phyloP scores from a whole-genome alignment of 2,888 invertebrate species.

The Agriopis leucophaearia region DNA sequence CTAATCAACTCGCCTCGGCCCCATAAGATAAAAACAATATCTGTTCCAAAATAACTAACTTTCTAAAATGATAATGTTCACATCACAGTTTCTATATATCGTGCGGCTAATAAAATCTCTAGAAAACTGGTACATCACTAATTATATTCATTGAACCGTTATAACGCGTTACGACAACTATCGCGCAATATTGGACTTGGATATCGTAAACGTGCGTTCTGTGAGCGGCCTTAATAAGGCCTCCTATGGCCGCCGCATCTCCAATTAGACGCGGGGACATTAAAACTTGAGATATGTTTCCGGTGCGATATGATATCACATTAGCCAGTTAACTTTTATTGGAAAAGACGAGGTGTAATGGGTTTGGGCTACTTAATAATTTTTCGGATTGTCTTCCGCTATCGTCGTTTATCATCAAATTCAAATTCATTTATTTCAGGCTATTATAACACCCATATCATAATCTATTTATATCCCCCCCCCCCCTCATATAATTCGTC shows the following conservation, averaged over 20 bases:
- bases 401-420: not conserved
- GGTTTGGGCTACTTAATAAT: conserved; percentile 36
- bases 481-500: too few relatives aligned
- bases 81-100: conserved; percentile 44
- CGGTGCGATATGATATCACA: conserved; percentile 70
- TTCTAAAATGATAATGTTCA: conserved; percentile 51
- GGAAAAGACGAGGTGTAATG: conserved; percentile 44
- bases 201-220: conserved; percentile 42
- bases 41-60: conserved; percentile 48
- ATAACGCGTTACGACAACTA: conserved; percentile 51
- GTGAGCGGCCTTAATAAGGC: conserved; percentile 48
- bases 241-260: conserved; percentile 50
- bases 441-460: too few relatives aligned
- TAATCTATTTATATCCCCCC: too few relatives aligned
- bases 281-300: conserved; percentile 73
- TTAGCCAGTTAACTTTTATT: conserved; percentile 49
- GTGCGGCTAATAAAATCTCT: conserved; percentile 47
- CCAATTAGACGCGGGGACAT: conserved; percentile 67
- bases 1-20: conserved; percentile 39
- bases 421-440: too few relatives aligned
- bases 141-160: conserved; percentile 60
- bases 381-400: conserved; percentile 32
- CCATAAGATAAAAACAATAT: conserved; percentile 49
- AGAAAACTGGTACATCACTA: conserved; percentile 61
- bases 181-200: conserved; percentile 53